phyloP scores from a whole-genome alignment of 92 coral and sea anemone species.

The Porites lobata region DNA sequence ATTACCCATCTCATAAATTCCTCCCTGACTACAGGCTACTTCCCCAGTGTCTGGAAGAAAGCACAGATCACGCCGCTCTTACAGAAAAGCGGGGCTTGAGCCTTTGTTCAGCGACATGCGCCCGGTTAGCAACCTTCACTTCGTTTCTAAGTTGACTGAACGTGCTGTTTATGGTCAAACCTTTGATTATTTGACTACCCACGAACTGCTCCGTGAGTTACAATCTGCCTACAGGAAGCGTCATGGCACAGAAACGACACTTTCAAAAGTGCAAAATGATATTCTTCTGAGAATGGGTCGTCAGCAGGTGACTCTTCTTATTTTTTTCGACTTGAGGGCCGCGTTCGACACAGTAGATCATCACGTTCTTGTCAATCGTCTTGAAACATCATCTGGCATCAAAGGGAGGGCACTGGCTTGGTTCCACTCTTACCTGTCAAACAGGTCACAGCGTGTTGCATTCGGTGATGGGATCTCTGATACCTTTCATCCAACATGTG shows the following conservation, averaged over 20 bases:
- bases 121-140: conserved; percentile 41
- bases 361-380: too few species aligned
- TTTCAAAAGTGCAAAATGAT: too few species aligned
- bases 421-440: background rate
- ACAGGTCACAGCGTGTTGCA: background rate
- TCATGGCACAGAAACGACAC: conserved; percentile 6
- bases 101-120: conserved; percentile 35
- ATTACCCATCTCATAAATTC: conserved; percentile 41
- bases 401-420: background rate
- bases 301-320: too few species aligned
- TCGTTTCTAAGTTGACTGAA: conserved; percentile 47
- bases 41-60: conserved; percentile 53
- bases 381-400: background rate
- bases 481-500: background rate
- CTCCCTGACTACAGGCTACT: conserved; percentile 41
- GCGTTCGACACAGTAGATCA: too few species aligned
- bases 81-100: conserved; percentile 33
- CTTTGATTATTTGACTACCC: conserved; percentile 32
- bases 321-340: too few species aligned
- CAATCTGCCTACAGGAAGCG: background rate
- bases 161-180: conserved; percentile 48
- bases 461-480: background rate
- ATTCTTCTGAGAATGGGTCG: too few species aligned
- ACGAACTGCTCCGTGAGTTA: conserved; percentile 36
- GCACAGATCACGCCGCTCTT: conserved; percentile 23